A percentile compares a stretch with the other conserved stretches of the same genome.
These are phyloP conservation scores for Gasterosteus nipponicus DNA, from an alignment of 2,113 vertebrate species.

Conservation along the genomic window DNA sequence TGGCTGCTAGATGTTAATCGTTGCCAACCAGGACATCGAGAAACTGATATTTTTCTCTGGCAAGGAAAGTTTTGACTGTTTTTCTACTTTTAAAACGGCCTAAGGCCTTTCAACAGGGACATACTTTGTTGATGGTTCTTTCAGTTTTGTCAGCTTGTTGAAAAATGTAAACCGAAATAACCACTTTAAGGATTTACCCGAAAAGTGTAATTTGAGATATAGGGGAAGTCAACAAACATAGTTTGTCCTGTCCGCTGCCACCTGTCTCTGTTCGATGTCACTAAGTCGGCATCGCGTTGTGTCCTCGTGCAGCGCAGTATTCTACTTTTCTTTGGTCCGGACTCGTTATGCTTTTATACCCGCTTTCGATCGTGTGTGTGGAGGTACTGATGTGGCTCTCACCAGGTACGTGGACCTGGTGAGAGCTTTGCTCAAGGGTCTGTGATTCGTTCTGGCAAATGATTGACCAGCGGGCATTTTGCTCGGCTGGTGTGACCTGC, in stretches of 20 bases:
- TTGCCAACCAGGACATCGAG: not conserved
- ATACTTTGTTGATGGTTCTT: not conserved
- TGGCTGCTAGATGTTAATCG: not conserved
- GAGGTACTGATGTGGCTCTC: too few species aligned
- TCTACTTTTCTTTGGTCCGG: not conserved
- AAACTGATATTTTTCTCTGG: not conserved
- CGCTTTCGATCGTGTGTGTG: not conserved
- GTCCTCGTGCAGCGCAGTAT: not conserved
- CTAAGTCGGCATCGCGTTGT: not conserved
- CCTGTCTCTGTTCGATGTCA: not conserved
- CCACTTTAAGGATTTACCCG: not conserved
- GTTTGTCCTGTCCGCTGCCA: not conserved
- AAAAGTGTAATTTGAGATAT: not conserved
- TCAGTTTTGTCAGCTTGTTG: not conserved
- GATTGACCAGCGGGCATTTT: conserved; percentile 40
- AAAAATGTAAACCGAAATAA: not conserved
- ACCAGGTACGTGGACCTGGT: not conserved
- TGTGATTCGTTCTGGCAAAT: conserved; percentile 31
- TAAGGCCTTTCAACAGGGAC: not conserved
- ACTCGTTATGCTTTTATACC: not conserved
- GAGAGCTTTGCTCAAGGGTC: not conserved
- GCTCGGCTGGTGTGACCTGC: not conserved
- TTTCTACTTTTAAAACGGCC: not conserved
- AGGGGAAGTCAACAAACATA: not conserved
- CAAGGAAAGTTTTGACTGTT: too few species aligned